Conservation (phyloP, 2,888 invertebrate genomes). For the Zhengitettix transpicula region DNA sequence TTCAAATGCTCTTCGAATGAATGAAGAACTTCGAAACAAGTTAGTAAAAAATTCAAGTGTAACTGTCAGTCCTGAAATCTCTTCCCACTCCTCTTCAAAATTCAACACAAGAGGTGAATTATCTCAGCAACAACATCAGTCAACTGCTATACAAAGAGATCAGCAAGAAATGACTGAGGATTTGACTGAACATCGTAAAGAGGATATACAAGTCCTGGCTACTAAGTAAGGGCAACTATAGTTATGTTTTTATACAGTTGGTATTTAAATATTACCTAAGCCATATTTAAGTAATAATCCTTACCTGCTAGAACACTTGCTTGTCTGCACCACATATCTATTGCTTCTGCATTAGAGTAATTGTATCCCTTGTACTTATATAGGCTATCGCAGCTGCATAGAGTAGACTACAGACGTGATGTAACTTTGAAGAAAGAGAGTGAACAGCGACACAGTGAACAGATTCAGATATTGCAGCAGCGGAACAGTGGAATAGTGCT, state of each 20-base stretch:
- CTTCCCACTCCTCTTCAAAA: background rate
- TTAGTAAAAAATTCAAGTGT: background rate
- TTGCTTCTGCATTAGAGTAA: background rate
- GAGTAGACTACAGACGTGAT: constrained; percentile 57
- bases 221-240: constrained; percentile 7
- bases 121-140: background rate
- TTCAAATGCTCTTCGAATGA: constrained; percentile 61
- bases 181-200: background rate
- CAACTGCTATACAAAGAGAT: background rate
- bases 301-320: too few relatives aligned
- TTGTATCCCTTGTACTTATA: background rate
- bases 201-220: constrained; percentile 4
- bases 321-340: too few relatives aligned
- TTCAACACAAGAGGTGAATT: background rate
- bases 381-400: constrained; percentile 58
- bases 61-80: background rate
- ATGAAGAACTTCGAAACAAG: constrained; percentile 37
- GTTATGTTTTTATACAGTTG: too few relatives aligned
- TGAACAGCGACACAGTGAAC: constrained; percentile 50
- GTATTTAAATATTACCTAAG: too few relatives aligned
- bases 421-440: constrained; percentile 59
- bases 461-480: constrained; percentile 53
- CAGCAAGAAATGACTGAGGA: background rate
- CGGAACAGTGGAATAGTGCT: constrained; percentile 54
- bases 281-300: too few relatives aligned